Evolutionary conservation across 64 coral and sea anemone species (phyloP), one percentile per base, ranked within the genome.

Genomic region (Porites australiensis): DNA sequence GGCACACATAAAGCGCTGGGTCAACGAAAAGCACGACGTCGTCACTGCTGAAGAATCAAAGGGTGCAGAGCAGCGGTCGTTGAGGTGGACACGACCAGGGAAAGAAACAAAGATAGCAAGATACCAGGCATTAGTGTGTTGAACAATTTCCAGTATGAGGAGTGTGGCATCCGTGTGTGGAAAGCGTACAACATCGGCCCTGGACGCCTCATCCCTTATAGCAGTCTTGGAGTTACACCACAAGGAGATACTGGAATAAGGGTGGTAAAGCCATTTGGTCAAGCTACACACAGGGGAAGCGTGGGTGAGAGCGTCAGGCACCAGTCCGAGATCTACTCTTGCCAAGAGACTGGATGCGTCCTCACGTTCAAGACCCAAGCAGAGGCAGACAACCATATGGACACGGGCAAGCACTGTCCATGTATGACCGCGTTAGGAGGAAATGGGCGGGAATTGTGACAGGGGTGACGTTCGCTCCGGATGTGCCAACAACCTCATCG

Each of bases 61-160:
- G 90, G 90, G 67, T 93, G 90, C 63, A 85, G 90, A 46, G 82
- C 58, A 11, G 82, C 90, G 49, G 90, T 93, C 8, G 82, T 86
- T 20, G 82, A 93, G 60, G 58, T 93, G 16, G 74, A 93, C 90
- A 52, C 70, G 75, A 81, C 87, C 86, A 93, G 88, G 61, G 27
- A 37, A 37, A 37, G 27, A 37, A 37, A 37, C 27, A 37, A 37
- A 37, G 27, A 37, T 37, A 37, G 27, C 27, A 37, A 37, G 27
- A 37, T 37, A 37, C 27, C 27, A 37, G 27, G 27, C 27, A 37
- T 37, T 37, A 37, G 27, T 37, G 27, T 37, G 27, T 37, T 37
- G 27, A 37, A 37, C 27, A 37, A 37, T 37, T 93, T 93, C 92
- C 53, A 73, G 69, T 93, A n/a, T 58, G 86, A 87, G 52, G 54